A percentile compares a stretch with the other conserved stretches of the same genome.
Conservation (phyloP, 2,797 vertebrate species). For the Dermochelys coriacea region DNA sequence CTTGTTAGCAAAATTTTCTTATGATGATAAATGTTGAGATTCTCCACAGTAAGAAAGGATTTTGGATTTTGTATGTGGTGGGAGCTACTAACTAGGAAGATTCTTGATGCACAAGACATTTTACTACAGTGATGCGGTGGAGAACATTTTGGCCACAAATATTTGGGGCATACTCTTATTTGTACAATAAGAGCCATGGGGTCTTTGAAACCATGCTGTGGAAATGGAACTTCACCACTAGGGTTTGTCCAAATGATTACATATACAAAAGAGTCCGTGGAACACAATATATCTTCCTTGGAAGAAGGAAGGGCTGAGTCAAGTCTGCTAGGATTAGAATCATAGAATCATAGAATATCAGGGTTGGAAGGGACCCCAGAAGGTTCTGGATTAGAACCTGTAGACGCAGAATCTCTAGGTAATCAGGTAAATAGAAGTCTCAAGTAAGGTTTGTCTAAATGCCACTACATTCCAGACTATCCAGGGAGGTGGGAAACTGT, state of each 20-base stretch:
- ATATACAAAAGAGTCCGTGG: neutral
- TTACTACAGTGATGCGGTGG: neutral
- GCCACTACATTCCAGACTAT: neutral
- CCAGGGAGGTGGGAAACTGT: neutral
- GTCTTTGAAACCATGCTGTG: constrained; percentile 5
- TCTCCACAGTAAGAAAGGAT: neutral
- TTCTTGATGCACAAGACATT: neutral
- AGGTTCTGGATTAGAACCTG: constrained; percentile 43
- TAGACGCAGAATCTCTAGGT: constrained; percentile 33
- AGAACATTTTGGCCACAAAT: neutral
- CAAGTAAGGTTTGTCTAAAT: neutral
- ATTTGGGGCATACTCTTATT: neutral
- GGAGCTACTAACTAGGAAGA: neutral
- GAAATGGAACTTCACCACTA: neutral
- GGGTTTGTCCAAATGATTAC: neutral
- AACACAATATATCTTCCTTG: constrained; percentile 17
- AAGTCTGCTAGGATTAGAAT: constrained; percentile 28
- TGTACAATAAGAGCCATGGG: constrained; percentile 24
- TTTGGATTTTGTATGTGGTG: neutral
- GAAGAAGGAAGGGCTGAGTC: neutral
- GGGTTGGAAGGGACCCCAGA: no score
- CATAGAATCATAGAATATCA: no score
- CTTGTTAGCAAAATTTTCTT: neutral
- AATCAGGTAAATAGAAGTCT: constrained; percentile 25
- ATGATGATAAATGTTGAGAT: neutral